A percentile compares a stretch with the other conserved stretches of the same genome.
Conservation (phyloP, 2,888 invertebrate genomes). For the Callosobruchus maculatus region DNA sequence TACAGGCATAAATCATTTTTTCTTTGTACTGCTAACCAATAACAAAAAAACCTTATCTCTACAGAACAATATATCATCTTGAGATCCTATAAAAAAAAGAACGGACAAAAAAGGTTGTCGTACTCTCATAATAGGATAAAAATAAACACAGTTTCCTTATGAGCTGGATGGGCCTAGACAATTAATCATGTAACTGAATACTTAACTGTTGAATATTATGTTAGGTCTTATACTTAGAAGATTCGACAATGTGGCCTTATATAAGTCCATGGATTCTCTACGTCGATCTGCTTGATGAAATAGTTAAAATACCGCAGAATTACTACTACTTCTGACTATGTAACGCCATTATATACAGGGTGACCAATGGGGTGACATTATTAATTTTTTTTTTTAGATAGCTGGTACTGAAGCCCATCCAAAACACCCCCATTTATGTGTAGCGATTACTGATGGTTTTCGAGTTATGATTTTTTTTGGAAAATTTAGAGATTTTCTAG, state of each 20-base stretch:
- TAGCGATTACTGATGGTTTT: no score
- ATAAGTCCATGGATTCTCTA: not conserved
- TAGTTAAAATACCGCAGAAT: not conserved
- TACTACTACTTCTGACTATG: no score
- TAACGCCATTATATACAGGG: no score
- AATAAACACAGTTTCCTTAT: not conserved
- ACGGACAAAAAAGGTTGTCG: not conserved
- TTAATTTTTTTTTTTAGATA: no score
- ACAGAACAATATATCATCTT: not conserved
- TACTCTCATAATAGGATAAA: not conserved
- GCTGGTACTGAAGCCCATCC: no score
- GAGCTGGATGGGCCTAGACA: not conserved
- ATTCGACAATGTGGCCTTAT: no score
- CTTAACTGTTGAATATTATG: not conserved
- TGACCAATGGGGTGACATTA: no score
- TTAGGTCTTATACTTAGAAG: not conserved
- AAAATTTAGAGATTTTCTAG: no score
- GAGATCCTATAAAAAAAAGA: not conserved
- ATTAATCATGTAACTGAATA: not conserved
- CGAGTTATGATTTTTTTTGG: no score
- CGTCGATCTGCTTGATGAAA: not conserved
- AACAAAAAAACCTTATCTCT: not conserved
- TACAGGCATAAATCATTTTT: no score
- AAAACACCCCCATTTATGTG: no score
- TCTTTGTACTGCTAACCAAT: not conserved